Percentiles rank a stretch among this genome's conserved stretches.
These are phyloP conservation scores for Orbicella faveolata DNA, from an alignment of 64 coral and sea anemone species.

Conservation along the genomic window DNA sequence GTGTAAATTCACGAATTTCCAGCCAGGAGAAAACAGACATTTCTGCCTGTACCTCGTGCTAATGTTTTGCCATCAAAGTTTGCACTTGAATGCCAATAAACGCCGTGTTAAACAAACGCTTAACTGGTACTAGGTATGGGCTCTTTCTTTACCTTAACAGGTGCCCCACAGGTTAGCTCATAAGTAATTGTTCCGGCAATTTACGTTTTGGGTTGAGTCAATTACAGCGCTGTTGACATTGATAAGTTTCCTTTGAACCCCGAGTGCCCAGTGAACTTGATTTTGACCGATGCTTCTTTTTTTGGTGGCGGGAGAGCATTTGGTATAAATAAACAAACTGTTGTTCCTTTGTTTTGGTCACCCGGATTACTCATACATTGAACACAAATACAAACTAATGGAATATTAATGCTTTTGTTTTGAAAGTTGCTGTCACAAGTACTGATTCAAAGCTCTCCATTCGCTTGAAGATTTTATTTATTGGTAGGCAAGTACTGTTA, in stretches of 20 bases:
- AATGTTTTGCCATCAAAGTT: not conserved
- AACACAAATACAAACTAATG: not conserved
- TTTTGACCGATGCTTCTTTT: not conserved
- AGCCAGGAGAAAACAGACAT: not conserved
- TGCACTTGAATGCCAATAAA: not conserved
- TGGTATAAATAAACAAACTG: not conserved
- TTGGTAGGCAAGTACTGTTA: not conserved
- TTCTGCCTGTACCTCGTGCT: not conserved
- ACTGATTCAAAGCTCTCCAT: not conserved
- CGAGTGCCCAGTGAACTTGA: not conserved
- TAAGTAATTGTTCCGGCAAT: not conserved
- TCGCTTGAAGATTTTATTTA: no score
- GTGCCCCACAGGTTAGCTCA: not conserved
- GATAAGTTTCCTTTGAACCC: no score
- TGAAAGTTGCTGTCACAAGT: not conserved
- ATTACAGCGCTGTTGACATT: no score
- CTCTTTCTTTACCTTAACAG: not conserved
- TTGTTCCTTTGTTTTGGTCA: not conserved
- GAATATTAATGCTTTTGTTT: not conserved
- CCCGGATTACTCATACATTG: not conserved
- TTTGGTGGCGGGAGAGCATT: not conserved
- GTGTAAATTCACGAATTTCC: not conserved
- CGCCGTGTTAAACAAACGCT: no score
- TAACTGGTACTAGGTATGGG: not conserved
- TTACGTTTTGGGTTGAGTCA: not conserved